Percentiles rank a stretch among this genome's conserved stretches.
Evolutionary conservation across 2,888 invertebrate genomes (phyloP).

Genomic region (Crematogaster levior): DNA sequence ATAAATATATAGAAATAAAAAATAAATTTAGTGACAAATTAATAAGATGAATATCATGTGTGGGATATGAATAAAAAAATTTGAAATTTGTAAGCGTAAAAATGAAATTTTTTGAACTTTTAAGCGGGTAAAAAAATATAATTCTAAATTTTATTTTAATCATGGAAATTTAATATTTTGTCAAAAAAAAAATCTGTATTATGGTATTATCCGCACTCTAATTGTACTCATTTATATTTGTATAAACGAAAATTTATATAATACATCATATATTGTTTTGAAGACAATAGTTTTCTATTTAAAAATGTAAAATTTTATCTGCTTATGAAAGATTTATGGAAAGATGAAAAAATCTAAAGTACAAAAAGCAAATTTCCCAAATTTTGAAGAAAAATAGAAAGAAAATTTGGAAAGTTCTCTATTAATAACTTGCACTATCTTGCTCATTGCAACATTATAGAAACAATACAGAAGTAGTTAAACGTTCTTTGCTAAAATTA

Average conservation of each 20-base stretch:
- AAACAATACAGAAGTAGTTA: constrained; percentile 10
- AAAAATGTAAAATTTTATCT: not conserved
- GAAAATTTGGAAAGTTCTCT: not conserved
- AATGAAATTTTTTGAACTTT: not conserved
- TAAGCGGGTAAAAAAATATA: not conserved
- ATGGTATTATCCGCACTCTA: constrained; percentile 2
- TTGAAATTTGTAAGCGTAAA: not conserved
- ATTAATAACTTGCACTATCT: constrained; percentile 13
- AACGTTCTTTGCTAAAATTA: constrained; percentile 20
- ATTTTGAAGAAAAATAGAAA: not conserved
- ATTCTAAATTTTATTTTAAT: not conserved
- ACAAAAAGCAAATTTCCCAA: not conserved
- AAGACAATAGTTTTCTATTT: not conserved
- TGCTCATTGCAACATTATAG: constrained; percentile 23
- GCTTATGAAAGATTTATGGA: not conserved
- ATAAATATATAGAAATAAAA: not conserved
- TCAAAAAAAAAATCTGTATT: not conserved
- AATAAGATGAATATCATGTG: not conserved
- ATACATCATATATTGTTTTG: not conserved
- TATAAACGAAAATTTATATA: not conserved
- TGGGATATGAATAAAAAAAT: not conserved
- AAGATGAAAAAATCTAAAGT: not conserved
- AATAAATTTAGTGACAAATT: not conserved
- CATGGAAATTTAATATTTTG: not conserved
- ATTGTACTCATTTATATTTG: not conserved